phyloP scores from a whole-genome alignment of 2,113 vertebrate species.

The Lepisosteus osseus region DNA sequence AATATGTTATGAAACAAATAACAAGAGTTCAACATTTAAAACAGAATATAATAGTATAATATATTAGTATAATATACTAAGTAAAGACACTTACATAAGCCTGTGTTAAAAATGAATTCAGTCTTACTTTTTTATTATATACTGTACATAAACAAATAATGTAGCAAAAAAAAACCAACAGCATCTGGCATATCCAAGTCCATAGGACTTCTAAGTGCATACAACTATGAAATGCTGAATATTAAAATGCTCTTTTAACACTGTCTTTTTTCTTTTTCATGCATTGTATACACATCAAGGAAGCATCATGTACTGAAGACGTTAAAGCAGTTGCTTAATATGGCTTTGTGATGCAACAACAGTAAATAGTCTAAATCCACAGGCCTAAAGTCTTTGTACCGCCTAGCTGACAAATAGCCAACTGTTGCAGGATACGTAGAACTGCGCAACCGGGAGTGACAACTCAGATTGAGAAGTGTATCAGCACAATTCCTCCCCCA shows the following conservation, averaged over 20 bases:
- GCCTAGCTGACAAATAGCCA: too few species aligned
- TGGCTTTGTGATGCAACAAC: slow-evolving; percentile 10
- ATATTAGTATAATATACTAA: neutral
- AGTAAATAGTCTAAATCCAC: neutral
- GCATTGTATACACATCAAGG: too few species aligned
- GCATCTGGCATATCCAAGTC: slow-evolving; percentile 13
- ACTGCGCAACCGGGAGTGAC: too few species aligned
- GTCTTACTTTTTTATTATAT: slow-evolving; percentile 33
- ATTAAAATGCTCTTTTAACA: slow-evolving; percentile 6
- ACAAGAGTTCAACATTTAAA: too few species aligned
- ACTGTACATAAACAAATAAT: slow-evolving; percentile 45
- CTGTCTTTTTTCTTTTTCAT: too few species aligned
- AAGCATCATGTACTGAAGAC: neutral
- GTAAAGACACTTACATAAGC: neutral
- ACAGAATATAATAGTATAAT: too few species aligned
- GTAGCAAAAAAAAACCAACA: slow-evolving; percentile 2
- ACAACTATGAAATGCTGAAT: slow-evolving; percentile 8
- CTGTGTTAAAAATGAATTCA: slow-evolving; percentile 7
- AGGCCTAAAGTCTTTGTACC: neutral
- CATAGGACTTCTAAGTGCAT: slow-evolving; percentile 24
- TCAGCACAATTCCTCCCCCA: neutral
- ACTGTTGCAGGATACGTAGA: too few species aligned
- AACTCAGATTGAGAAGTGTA: neutral
- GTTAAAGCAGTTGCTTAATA: neutral
- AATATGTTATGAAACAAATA: too few species aligned